These are phyloP conservation scores for Acanthis flammea DNA, from an alignment of 2,797 vertebrate genomes.

Conservation along the genomic window DNA sequence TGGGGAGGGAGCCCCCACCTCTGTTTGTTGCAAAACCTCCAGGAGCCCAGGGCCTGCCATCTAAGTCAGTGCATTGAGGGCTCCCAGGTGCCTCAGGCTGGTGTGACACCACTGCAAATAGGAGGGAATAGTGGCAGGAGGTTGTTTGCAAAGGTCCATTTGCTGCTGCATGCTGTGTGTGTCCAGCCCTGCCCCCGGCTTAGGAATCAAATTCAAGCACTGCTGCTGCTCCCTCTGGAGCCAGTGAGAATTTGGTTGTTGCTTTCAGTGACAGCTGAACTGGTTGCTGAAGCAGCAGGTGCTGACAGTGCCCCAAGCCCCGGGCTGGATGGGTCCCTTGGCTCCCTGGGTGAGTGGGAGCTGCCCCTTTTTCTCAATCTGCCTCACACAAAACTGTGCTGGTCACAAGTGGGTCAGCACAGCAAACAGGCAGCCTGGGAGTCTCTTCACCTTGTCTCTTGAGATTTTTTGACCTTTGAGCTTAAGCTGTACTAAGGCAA, in stretches of 20 bases:
- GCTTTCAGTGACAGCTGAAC: neutral
- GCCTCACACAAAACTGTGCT: neutral
- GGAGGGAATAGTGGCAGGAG: neutral
- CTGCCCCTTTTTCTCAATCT: neutral
- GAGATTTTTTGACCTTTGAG: neutral
- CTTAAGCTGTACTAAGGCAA: neutral
- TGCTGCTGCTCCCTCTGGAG: neutral
- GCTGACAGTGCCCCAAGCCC: neutral
- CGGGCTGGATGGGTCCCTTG: accelerated
- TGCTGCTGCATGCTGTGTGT: neutral
- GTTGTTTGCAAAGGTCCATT: neutral
- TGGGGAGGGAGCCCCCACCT: neutral
- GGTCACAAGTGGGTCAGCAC: neutral
- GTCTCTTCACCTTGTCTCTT: neutral
- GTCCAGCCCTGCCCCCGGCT: neutral
- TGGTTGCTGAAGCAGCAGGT: accelerated
- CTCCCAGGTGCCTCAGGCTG: neutral
- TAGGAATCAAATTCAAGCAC: neutral
- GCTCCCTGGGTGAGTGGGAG: neutral
- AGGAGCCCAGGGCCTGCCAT: neutral
- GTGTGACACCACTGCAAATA: neutral
- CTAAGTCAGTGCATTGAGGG: neutral
- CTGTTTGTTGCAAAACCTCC: neutral
- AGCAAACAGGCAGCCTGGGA: neutral
- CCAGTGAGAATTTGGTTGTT: neutral